phyloP scores from a whole-genome alignment of 2,888 invertebrate genomes.

The Oxyteleia sp. region DNA sequence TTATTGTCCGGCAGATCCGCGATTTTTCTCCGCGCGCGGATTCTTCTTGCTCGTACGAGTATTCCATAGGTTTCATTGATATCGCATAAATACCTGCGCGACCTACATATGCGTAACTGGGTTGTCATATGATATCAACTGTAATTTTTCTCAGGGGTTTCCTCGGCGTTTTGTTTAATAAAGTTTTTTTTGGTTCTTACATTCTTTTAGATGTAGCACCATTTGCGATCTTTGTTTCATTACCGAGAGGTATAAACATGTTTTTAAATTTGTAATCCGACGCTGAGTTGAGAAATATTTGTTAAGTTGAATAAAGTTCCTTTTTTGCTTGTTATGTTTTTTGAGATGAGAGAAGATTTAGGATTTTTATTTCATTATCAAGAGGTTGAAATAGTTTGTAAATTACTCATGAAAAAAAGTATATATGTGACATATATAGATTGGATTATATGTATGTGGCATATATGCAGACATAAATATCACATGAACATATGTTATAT shows the following conservation, averaged over 20 bases:
- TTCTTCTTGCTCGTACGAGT: conserved; percentile 44
- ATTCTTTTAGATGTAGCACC: not conserved
- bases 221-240: not conserved
- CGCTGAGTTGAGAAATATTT: not conserved
- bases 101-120: conserved; percentile 44
- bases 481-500: too few species aligned
- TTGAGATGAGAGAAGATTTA: not conserved
- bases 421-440: too few species aligned
- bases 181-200: not conserved
- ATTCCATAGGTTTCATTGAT: conserved; percentile 61
- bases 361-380: not conserved
- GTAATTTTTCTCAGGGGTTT: conserved; percentile 45
- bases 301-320: too few species aligned
- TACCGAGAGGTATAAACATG: not conserved
- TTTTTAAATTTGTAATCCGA: not conserved
- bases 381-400: too few species aligned
- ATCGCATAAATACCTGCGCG: conserved; percentile 48
- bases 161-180: conserved; percentile 8
- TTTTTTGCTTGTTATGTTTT: not conserved
- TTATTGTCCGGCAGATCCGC: conserved; percentile 57
- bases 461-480: too few species aligned
- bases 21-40: conserved; percentile 25
- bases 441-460: too few species aligned
- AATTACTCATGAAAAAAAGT: too few species aligned
- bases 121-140: conserved; percentile 38